Base-by-base conservation (phyloP, 1,140 invertebrate genomes). In the Cephus cinctus region DNA sequence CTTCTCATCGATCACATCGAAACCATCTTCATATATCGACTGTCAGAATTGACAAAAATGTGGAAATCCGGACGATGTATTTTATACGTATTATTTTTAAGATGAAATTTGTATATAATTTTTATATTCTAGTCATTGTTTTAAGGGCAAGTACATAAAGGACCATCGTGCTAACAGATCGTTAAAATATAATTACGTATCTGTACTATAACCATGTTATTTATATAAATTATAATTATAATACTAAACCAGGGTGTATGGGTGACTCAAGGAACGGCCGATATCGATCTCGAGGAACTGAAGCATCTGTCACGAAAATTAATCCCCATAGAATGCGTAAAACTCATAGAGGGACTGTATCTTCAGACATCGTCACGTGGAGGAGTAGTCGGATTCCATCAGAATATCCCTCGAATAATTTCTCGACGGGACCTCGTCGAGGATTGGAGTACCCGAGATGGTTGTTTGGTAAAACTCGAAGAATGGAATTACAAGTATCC, bases 91-190 rank as follows among this genome's bases (percentile, higher is more conserved):
- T 21, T 50, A 46, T 45, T 51, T 47, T 47, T 50, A 43, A 27
- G 23, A 55, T 55, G 53, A 51, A 43, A 51, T 55, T 43, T 48
- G 15, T 47, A 4, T 39, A 43, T 40, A 34, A 47, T 32, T 44
- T 47, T 55, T 47, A 35, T 47, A 47, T 47, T 40, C n/a, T 51
- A 32, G n/a, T 44, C 9, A 47, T 55, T 19, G 25, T 51, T 51
- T 51, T 47, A 6, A 46, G 15, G 15, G 34, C 19, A 36, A 36
- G 34, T 14, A 36, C 2, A 12, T 3, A 11, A 12, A 12, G 14
- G 14, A 36, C 14, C 9, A 9, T 15, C 34, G 9, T 4, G 8
- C 3, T 30, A 3, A 12, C 14, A 30, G 2, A 30, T 12, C 2
- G 27, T 30, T 12, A n/a, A n/a, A n/a, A n/a, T 27, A 11, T 9